Conservation (phyloP, 2,888 invertebrate species). For the Torymus auratus region DNA sequence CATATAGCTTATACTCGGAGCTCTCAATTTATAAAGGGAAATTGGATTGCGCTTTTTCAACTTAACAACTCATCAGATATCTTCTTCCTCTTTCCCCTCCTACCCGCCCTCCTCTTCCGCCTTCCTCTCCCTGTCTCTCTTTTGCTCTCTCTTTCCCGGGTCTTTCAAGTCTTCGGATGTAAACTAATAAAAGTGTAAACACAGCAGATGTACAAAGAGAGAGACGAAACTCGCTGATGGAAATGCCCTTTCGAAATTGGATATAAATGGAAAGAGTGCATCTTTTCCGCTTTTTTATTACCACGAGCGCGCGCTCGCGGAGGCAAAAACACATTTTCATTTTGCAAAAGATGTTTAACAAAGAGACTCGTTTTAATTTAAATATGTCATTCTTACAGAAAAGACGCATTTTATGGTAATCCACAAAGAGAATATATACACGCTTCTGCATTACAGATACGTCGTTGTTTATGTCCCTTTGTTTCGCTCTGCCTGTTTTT, state of each 20-base stretch:
- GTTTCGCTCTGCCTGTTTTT: slow-evolving; percentile 18
- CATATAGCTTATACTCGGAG: slow-evolving; percentile 32
- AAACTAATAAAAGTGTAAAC: slow-evolving; percentile 56
- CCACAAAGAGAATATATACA: slow-evolving; percentile 12
- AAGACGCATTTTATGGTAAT: background rate
- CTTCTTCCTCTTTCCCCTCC: background rate
- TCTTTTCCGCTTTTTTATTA: slow-evolving; percentile 5
- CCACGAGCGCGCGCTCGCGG: background rate
- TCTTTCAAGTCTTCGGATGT: slow-evolving; percentile 20
- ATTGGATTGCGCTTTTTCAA: slow-evolving; percentile 56
- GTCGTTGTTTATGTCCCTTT: background rate
- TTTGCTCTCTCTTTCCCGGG: background rate
- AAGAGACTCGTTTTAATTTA: slow-evolving; percentile 20
- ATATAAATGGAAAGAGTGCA: slow-evolving; percentile 33
- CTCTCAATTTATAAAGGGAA: slow-evolving; percentile 55
- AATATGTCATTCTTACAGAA: slow-evolving; percentile 17
- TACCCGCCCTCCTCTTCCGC: background rate
- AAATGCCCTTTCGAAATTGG: slow-evolving; percentile 24
- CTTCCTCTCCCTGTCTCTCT: background rate
- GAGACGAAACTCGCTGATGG: slow-evolving; percentile 13
- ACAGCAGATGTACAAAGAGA: slow-evolving; percentile 21
- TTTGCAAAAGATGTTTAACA: slow-evolving; percentile 18
- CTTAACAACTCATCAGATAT: slow-evolving; percentile 54
- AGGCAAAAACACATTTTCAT: background rate
- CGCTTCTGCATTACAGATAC: background rate